A percentile compares a stretch with the other conserved stretches of the same genome.
These are phyloP conservation scores for Hiodon tergisus DNA, from an alignment of 2,113 vertebrate genomes.

Conservation along the genomic window DNA sequence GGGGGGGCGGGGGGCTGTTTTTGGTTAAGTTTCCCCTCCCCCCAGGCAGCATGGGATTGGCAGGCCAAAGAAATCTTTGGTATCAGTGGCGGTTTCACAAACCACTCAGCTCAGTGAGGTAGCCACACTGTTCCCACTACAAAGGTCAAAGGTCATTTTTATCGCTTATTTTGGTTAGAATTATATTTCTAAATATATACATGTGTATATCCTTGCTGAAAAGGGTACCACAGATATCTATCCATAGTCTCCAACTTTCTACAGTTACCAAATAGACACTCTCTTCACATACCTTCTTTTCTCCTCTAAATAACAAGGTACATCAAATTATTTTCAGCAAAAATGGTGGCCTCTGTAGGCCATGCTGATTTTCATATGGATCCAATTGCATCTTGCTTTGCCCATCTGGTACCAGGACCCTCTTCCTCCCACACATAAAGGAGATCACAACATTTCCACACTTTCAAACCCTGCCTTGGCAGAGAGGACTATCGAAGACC, in stretches of 20 bases:
- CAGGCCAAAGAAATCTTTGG: slow-evolving; percentile 95
- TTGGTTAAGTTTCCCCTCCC: slow-evolving; percentile 42
- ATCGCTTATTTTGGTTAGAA: slow-evolving; percentile 9
- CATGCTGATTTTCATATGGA: slow-evolving; percentile 35
- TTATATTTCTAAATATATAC: slow-evolving; percentile 29
- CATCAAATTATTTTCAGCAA: slow-evolving; percentile 62
- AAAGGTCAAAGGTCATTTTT: slow-evolving; percentile 72
- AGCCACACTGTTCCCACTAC: slow-evolving; percentile 93
- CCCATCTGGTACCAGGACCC: too few relatives aligned
- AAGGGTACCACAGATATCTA: slow-evolving; percentile 51
- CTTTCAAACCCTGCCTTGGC: slow-evolving; percentile 48
- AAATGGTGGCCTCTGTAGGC: slow-evolving; percentile 65
- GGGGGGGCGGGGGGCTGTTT: slow-evolving; percentile 26
- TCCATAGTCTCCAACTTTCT: slow-evolving; percentile 35
- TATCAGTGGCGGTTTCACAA: slow-evolving; percentile 94
- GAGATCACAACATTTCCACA: slow-evolving; percentile 49
- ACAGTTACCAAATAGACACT: slow-evolving; percentile 44
- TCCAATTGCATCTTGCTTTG: too few relatives aligned
- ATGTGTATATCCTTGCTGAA: slow-evolving; percentile 52
- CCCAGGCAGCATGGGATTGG: slow-evolving; percentile 77
- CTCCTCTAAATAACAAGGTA: slow-evolving; percentile 48
- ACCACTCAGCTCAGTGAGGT: slow-evolving; percentile 97
- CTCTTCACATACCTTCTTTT: slow-evolving; percentile 56
- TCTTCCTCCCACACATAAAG: slow-evolving; percentile 4
- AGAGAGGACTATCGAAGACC: slow-evolving; percentile 42